Percentiles rank a stretch among this genome's conserved stretches.
Evolutionary conservation across 2,888 invertebrate species (phyloP).

Genomic region (Megalurothrips usitatus): DNA sequence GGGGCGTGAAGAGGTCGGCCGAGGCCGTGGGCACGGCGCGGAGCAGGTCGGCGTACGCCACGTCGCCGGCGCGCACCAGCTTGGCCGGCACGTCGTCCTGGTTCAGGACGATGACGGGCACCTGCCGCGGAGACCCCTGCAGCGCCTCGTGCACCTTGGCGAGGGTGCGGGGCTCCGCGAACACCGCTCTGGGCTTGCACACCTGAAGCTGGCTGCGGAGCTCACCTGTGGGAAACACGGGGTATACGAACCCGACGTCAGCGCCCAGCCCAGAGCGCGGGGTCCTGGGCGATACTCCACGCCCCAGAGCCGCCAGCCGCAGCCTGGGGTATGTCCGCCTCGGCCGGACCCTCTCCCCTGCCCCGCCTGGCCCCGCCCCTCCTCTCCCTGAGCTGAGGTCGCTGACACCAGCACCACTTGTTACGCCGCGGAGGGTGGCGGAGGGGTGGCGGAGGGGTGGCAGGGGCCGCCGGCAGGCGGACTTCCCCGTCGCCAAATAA

Average conservation of each 20-base stretch:
- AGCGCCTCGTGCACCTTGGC: conserved; percentile 18
- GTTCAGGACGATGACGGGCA: conserved; percentile 20
- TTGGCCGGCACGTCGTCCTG: conserved; percentile 23
- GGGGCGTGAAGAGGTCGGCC: conserved; percentile 7
- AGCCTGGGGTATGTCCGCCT: background rate
- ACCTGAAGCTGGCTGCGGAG: background rate
- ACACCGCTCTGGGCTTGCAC: conserved; percentile 9
- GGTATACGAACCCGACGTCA: too few relatives aligned
- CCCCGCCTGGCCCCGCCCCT: background rate
- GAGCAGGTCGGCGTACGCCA: conserved; percentile 11
- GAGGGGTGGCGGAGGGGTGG: too few relatives aligned
- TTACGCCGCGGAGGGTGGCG: too few relatives aligned
- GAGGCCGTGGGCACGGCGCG: conserved; percentile 10
- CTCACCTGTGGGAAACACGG: background rate
- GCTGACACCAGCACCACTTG: too few relatives aligned
- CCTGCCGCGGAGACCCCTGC: conserved; percentile 13
- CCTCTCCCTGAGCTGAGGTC: background rate
- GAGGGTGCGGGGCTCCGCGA: conserved; percentile 11
- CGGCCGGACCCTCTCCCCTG: too few relatives aligned
- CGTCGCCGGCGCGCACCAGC: conserved; percentile 15
- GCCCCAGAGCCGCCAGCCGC: background rate
- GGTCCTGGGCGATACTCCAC: background rate
- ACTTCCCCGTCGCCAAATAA: too few relatives aligned
- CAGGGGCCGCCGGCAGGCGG: too few relatives aligned
- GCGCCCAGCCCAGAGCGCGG: too few relatives aligned